These are phyloP conservation scores for Dryadula phaetusa DNA, from an alignment of 2,888 invertebrate genomes.

Conservation along the genomic window DNA sequence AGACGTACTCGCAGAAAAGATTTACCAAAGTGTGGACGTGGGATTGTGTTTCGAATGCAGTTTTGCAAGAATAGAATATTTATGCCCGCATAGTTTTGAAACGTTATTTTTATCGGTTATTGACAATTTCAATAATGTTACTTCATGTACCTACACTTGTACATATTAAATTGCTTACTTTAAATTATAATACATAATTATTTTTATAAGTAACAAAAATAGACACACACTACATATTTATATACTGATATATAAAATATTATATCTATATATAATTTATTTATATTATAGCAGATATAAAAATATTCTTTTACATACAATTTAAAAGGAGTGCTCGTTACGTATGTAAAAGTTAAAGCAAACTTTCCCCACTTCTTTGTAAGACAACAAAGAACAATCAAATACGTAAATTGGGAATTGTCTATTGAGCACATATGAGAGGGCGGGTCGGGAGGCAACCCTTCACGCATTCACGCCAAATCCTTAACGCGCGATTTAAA, in stretches of 20 bases:
- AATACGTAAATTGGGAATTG: constrained; percentile 44
- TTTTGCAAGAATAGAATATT: constrained; percentile 38
- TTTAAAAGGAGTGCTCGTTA: background rate
- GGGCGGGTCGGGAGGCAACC: constrained; percentile 66
- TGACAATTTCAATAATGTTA: constrained; percentile 23
- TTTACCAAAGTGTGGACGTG: constrained; percentile 61
- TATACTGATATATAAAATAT: no score
- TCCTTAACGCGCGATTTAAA: constrained; percentile 84
- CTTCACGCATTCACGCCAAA: constrained; percentile 81
- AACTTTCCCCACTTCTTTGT: constrained; percentile 8
- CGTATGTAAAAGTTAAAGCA: background rate
- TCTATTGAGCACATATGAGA: constrained; percentile 72
- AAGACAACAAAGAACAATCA: constrained; percentile 40
- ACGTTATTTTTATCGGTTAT: constrained; percentile 28
- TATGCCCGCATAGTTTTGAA: constrained; percentile 27
- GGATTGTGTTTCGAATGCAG: constrained; percentile 42
- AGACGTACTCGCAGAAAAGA: constrained; percentile 80
- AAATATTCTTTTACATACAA: constrained; percentile 3
- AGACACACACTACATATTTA: no score
- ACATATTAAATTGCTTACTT: background rate
- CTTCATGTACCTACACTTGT: background rate
- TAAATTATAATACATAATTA: no score
- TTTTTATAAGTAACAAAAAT: no score
- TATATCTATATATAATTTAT: no score
- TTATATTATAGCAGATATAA: background rate